Conservation (phyloP, 1,140 invertebrate genomes). For the Plodia interpunctella region DNA sequence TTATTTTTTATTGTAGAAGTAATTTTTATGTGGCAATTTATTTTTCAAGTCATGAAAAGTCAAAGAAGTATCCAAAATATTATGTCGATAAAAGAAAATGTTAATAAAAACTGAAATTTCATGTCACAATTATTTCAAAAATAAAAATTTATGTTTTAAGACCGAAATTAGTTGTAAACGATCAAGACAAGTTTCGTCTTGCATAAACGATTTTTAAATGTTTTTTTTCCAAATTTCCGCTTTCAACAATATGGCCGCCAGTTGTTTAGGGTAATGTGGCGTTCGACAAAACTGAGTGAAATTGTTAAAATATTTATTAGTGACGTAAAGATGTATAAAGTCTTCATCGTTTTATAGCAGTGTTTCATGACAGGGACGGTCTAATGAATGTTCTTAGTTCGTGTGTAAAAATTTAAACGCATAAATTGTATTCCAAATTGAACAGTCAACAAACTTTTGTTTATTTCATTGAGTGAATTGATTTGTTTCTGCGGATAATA, state of each 20-base stretch:
- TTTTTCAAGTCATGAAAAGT: constrained; percentile 5
- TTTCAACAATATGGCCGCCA: constrained; percentile 77
- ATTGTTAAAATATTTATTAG: constrained; percentile 69
- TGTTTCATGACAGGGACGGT: constrained; percentile 62
- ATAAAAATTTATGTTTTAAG: not conserved
- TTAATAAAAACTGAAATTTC: not conserved
- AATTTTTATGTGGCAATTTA: not conserved
- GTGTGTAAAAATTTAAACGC: constrained; percentile 68
- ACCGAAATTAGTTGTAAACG: not conserved
- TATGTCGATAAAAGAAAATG: not conserved
- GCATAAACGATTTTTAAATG: constrained; percentile 2
- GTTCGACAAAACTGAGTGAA: constrained; percentile 74
- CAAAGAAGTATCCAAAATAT: constrained; percentile 3
- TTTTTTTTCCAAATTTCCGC: constrained; percentile 39
- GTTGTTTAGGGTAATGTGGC: constrained; percentile 78
- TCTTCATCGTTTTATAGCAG: constrained; percentile 72
- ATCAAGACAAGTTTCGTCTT: not conserved
- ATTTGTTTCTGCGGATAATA: constrained; percentile 58
- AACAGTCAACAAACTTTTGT: constrained; percentile 78
- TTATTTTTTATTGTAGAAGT: not conserved
- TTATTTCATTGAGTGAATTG: constrained; percentile 71
- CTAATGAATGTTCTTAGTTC: constrained; percentile 56
- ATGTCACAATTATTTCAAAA: not conserved
- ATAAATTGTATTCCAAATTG: constrained; percentile 65
- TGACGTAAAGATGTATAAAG: constrained; percentile 71